Base-by-base conservation (phyloP, 2,888 invertebrate species). In the Dasypogon diadema region DNA sequence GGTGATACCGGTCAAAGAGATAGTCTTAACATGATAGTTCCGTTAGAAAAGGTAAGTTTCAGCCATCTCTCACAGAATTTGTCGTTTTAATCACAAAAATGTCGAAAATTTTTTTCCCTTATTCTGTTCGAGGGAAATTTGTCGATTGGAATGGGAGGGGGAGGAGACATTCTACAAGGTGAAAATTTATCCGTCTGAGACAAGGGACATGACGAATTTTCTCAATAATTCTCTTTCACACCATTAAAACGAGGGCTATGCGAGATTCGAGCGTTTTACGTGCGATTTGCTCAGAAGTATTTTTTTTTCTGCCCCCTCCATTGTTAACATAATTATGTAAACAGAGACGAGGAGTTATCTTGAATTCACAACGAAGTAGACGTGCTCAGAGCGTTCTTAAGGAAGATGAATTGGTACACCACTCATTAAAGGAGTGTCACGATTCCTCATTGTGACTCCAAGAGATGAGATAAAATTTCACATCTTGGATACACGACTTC, bases 41-140 rank as follows among this genome's bases (percentile, higher is more conserved):
- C 92, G 21, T 90, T 92, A 89, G 92, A 92, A 86, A 91, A 88
- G 86, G 85, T 85, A 82, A 81, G 82, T 60, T 34, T 51, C 10
- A 30, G 26, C 26, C 26, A 16, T 70, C 42, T 54, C 26, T 55
- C 24, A 10, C 3, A 21, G 2, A 37, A 18, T 42, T 12, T 51
- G 4, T 51, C 21, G 6, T 54, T 54, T 54, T 12, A 12, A 3
- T 51, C 30, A 6, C 10, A 34, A 54, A n/a, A 26, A n/a, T 54
- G 70, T 70, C 22, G 37, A 54, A 70, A n/a, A 34, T 54, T 46
- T 48, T 22, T 42, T 42, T 12, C n/a, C 42, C 1, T 42, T 6
- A 12, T 42, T n/a, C 1, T n/a, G n/a, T 6, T 42, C 12, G 42
- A 42, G n/a, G 12, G n/a, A 65, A 42, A 65, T 63, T 63, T 63